Percentiles rank a stretch among this genome's conserved stretches.
Conservation (phyloP, 2,797 vertebrate species). For the Ispidina lecontei region DNA sequence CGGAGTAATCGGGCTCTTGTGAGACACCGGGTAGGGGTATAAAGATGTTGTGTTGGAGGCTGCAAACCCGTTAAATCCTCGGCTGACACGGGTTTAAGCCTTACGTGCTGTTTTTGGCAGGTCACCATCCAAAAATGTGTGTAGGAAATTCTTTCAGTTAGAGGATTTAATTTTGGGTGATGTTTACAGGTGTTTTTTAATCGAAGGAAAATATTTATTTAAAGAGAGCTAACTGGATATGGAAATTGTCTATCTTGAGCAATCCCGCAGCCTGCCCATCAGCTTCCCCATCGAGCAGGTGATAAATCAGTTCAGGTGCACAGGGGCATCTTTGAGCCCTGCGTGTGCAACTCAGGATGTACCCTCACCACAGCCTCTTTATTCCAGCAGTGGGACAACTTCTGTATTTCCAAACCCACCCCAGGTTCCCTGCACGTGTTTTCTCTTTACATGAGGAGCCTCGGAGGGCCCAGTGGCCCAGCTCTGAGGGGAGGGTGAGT, state of each 20-base stretch:
- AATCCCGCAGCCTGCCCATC: fast-evolving
- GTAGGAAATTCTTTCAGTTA: neutral
- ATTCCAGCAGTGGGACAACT: neutral
- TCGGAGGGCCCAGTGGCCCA: fast-evolving
- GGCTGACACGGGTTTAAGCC: neutral
- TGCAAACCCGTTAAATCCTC: neutral
- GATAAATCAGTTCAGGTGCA: neutral
- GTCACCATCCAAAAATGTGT: neutral
- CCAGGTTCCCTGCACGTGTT: fast-evolving
- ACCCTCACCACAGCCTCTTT: neutral
- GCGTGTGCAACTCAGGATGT: fast-evolving
- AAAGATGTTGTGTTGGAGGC: neutral
- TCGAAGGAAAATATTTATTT: neutral
- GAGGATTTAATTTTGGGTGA: neutral
- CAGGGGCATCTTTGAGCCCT: fast-evolving
- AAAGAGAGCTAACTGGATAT: neutral
- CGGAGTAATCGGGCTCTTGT: neutral
- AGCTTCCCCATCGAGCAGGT: neutral
- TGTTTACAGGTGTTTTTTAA: neutral
- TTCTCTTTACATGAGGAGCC: neutral
- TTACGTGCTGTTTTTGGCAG: neutral
- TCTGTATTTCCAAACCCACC: fast-evolving
- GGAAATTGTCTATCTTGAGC: fast-evolving
- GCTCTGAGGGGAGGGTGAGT: neutral
- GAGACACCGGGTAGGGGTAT: fast-evolving